phyloP scores from a whole-genome alignment of 1,140 invertebrate species.

The Bombus breviceps region DNA sequence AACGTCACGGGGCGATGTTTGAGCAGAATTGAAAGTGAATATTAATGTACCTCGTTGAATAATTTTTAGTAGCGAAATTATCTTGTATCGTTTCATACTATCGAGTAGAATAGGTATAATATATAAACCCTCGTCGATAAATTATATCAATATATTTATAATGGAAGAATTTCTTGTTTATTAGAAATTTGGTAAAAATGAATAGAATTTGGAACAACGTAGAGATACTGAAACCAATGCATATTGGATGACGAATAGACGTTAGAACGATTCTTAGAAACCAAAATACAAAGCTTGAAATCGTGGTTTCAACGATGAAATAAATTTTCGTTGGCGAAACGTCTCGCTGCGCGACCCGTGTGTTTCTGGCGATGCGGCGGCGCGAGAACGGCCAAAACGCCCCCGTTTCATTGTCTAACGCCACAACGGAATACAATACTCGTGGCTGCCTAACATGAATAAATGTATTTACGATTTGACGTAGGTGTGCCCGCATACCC shows the following conservation, averaged over 20 bases:
- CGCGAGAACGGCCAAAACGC: constrained; percentile 61
- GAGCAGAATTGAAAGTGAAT: too few species aligned
- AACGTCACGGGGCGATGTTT: too few species aligned
- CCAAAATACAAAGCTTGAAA: neutral
- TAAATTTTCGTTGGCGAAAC: constrained; percentile 48
- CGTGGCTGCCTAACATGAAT: constrained; percentile 69
- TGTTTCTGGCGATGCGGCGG: constrained; percentile 30
- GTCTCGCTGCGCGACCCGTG: constrained; percentile 18
- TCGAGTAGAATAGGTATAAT: too few species aligned
- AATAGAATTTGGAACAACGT: neutral
- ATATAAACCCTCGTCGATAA: too few species aligned
- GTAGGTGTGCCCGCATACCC: constrained; percentile 70
- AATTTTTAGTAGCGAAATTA: too few species aligned
- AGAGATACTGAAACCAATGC: neutral
- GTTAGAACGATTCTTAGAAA: neutral
- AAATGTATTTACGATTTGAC: constrained; percentile 74
- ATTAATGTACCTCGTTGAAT: too few species aligned
- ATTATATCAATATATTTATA: too few species aligned
- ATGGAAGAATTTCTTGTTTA: too few species aligned
- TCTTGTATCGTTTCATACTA: too few species aligned
- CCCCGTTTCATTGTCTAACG: constrained; percentile 69
- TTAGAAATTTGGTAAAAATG: too few species aligned
- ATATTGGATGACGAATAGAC: neutral
- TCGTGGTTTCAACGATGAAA: constrained; percentile 6
- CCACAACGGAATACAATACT: constrained; percentile 68